Percentiles rank a stretch among this genome's conserved stretches.
Conservation (phyloP, 2,797 vertebrate genomes). For the Spinus pinus region DNA sequence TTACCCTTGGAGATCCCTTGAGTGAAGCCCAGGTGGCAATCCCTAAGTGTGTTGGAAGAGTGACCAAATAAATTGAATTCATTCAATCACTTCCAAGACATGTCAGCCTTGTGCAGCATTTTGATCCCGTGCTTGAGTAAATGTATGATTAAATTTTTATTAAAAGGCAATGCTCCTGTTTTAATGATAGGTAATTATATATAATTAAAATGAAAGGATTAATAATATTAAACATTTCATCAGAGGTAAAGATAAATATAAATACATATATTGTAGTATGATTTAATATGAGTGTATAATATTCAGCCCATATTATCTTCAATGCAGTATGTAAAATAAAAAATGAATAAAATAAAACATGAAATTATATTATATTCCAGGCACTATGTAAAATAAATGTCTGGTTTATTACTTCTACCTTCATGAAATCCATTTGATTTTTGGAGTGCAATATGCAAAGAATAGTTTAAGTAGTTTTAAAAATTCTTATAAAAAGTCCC, state of each 20-base stretch:
- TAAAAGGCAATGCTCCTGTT: conserved; percentile 56
- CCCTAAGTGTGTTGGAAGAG: not conserved
- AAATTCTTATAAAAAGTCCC: not conserved
- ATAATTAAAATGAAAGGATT: conserved; percentile 62
- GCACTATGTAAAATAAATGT: not conserved
- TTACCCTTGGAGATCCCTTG: not conserved
- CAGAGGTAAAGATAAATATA: conserved; percentile 58
- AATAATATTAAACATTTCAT: conserved; percentile 67
- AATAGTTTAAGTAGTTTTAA: not conserved
- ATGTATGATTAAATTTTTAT: conserved; percentile 63
- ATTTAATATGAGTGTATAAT: not conserved
- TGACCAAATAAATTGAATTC: conserved; percentile 36
- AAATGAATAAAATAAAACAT: not conserved
- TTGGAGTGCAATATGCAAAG: not conserved
- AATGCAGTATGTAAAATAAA: not conserved
- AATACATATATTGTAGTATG: conserved; percentile 47
- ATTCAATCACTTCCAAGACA: conserved; percentile 15
- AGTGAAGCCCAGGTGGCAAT: conserved; percentile 30
- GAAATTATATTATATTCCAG: not conserved
- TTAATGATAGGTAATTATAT: conserved; percentile 63
- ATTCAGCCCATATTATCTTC: not conserved
- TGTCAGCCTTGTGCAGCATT: not conserved
- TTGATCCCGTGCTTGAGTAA: conserved; percentile 23
- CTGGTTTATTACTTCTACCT: not conserved
- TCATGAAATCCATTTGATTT: not conserved